phyloP scores from a whole-genome alignment of 2,797 vertebrate genomes.

The Protosalanx chinensis region DNA sequence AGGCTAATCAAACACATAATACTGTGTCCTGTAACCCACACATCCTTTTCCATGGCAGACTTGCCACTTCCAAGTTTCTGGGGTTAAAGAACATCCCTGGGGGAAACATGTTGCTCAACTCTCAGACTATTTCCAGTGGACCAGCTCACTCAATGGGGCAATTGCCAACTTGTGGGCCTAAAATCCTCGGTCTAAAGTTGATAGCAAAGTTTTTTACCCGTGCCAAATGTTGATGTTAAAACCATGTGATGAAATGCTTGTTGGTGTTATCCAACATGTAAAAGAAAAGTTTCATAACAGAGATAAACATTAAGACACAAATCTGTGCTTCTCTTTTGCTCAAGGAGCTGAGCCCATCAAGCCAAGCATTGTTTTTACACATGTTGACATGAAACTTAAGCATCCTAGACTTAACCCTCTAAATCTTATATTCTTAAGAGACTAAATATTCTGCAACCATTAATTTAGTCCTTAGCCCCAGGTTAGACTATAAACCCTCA shows the following conservation, averaged over 20 bases:
- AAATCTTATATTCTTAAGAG: neutral
- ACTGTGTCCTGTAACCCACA: constrained; percentile 36
- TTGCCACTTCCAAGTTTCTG: constrained; percentile 30
- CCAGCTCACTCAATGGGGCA: neutral
- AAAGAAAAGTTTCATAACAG: neutral
- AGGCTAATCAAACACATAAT: constrained; percentile 9
- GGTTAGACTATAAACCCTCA: constrained; percentile 16
- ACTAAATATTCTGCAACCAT: neutral
- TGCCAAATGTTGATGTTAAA: constrained; percentile 6
- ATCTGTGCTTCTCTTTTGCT: constrained; percentile 16
- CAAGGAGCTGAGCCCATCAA: constrained; percentile 16
- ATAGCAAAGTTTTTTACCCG: neutral
- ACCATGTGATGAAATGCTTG: neutral
- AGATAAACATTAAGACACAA: neutral
- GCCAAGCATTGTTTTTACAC: neutral
- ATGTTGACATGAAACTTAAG: no score
- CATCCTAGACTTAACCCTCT: no score
- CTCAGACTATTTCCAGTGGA: neutral
- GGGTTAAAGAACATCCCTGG: constrained; percentile 42
- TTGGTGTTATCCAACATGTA: neutral
- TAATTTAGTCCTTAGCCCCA: neutral
- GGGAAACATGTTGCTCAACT: constrained; percentile 55
- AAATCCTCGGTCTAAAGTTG: constrained; percentile 10
- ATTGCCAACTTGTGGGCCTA: constrained; percentile 33
- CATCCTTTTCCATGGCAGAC: constrained; percentile 16